Base-by-base conservation (phyloP, 2,888 invertebrate species). In the Campopleginae sp. region DNA sequence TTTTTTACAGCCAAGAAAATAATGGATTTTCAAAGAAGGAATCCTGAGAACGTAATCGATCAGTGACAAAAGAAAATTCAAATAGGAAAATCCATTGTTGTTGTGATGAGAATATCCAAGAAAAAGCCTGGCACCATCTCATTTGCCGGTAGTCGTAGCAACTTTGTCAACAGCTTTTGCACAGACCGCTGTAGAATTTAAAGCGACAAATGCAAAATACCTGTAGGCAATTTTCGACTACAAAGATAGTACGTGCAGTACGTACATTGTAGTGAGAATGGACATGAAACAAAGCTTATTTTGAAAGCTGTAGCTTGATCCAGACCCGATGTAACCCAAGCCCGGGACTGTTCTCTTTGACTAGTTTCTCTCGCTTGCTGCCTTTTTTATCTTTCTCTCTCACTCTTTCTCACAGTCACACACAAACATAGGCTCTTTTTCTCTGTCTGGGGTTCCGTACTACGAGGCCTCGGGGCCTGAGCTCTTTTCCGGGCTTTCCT, bases 311-410 rank as follows among this genome's bases (percentile, higher is more conserved):
- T 54, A 80, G 83, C 46, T 83, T 83, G 80, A 86, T 80, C 83
- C 83, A 68, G 83, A 80, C 83, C 63, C 77, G 74, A 83, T 80
- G 80, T 78, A 63, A 80, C 86, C 83, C 77, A 33, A 83, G 80
- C 72, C 61, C 83, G 58, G 23, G 80, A 80, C 80, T 74, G 70
- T 83, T 83, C 86, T 83, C 83, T 86, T 86, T 86, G 86, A 86
- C 86, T 83, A 77, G 80, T 80, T 63, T 46, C 77, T 77, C 79
- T 75, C 54, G 27, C 46, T 58, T 31, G 58, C 42, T 77, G 10
- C 66, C 42, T 17, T 63, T 44, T n/a, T 44, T 17, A 48, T 46
- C 70, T 58, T 23, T 42, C n/a, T 63, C 46, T 63, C 63, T 19
- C 6, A 1, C 54, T n/a, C n/a, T 61, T 27, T 23, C 23, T 33